Evolutionary conservation across 2,113 vertebrate genomes (phyloP).

Genomic region (Leuciscus idus): DNA sequence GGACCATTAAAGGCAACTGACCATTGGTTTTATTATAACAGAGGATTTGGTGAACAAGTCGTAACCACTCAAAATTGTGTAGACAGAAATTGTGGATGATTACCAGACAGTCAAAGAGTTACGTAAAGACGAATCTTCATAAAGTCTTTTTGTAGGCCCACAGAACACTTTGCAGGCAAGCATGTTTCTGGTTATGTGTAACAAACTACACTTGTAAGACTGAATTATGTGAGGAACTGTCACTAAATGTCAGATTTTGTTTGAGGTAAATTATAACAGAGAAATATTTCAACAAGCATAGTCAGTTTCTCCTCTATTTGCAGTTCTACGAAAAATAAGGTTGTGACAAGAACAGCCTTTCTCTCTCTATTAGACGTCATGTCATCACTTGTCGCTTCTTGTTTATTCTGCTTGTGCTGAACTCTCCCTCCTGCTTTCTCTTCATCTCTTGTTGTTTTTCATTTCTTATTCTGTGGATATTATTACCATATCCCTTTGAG

Average conservation of each 20-base stretch:
- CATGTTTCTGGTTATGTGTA: not conserved
- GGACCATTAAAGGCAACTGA: conserved; percentile 7
- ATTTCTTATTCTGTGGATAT: conserved; percentile 14
- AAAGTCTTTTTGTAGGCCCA: not conserved
- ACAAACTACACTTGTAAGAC: not conserved
- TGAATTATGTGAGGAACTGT: not conserved
- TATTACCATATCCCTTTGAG: not conserved
- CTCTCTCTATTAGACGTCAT: conserved; percentile 28
- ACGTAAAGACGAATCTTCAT: not conserved
- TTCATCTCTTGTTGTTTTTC: conserved; percentile 23
- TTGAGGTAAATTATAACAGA: conserved; percentile 18
- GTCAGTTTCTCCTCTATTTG: not conserved
- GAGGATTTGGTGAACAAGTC: not conserved
- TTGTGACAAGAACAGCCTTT: conserved; percentile 8
- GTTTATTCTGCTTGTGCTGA: conserved; percentile 29
- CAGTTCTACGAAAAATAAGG: conserved; percentile 19
- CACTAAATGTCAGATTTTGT: not conserved
- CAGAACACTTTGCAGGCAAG: not conserved
- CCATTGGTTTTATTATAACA: not conserved
- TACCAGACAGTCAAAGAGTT: not conserved
- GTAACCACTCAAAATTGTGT: not conserved
- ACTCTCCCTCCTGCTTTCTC: conserved; percentile 18
- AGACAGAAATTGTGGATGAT: not conserved
- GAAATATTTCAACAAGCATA: conserved; percentile 3
- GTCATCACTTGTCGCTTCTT: conserved; percentile 41